Evolutionary conservation across 2,797 vertebrate species (phyloP).

Genomic region (Myotis pilosus): DNA sequence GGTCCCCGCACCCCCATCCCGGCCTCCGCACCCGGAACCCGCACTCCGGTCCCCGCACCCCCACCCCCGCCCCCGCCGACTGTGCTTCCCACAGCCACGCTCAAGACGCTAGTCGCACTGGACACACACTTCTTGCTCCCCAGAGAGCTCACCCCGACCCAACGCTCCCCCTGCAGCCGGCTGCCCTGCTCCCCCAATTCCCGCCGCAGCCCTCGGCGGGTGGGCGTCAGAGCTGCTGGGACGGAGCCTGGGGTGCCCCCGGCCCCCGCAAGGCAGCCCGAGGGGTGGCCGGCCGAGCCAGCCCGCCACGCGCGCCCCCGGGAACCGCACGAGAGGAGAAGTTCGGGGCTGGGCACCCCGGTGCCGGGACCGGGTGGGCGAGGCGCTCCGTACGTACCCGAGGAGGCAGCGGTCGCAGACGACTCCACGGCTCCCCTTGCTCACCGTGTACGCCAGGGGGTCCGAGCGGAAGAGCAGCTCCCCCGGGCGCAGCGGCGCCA

Average conservation of each 20-base stretch:
- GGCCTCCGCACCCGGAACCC: no score
- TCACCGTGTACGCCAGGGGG: conserved; percentile 89
- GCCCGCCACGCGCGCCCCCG: neutral
- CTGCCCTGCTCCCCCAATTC: neutral
- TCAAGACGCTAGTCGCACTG: neutral
- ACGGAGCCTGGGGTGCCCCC: neutral
- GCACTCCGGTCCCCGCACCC: no score
- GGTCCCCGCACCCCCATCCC: no score
- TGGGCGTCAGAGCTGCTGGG: neutral
- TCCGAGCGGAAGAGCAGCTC: conserved; percentile 84
- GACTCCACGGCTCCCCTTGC: conserved; percentile 79
- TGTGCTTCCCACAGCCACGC: neutral
- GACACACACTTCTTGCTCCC: neutral
- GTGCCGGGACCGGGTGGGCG: neutral
- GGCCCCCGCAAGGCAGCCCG: rapidly evolving
- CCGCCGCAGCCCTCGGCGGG: neutral
- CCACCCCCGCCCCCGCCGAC: neutral
- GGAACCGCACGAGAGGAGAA: rapidly evolving
- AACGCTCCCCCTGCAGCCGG: neutral
- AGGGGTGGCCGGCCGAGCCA: neutral
- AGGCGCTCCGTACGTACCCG: conserved; percentile 82
- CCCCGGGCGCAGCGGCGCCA: conserved; percentile 79
- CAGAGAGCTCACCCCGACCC: neutral
- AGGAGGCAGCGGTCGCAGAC: conserved; percentile 91
- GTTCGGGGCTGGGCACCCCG: neutral